These are phyloP conservation scores for Clepsis dumicolana DNA, from an alignment of 2,888 invertebrate species.

Conservation along the genomic window DNA sequence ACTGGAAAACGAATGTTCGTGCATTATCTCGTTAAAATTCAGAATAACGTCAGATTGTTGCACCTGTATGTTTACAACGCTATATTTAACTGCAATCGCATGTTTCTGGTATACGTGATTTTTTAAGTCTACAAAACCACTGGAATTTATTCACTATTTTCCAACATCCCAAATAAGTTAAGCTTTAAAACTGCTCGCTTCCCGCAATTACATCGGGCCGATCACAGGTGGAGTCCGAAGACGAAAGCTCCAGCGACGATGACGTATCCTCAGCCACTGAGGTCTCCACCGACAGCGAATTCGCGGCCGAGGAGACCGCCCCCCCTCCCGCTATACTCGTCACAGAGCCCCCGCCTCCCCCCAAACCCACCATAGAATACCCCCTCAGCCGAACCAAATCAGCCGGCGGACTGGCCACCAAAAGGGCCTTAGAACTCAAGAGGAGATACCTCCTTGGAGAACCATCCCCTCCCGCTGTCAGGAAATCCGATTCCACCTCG, in stretches of 20 bases:
- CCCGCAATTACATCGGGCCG: constrained; percentile 46
- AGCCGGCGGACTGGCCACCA: constrained; percentile 95
- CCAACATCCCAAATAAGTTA: neutral
- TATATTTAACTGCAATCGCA: too few relatives aligned
- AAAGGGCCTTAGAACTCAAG: constrained; percentile 94
- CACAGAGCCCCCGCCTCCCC: constrained; percentile 88
- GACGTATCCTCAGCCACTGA: constrained; percentile 95
- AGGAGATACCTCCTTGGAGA: constrained; percentile 93
- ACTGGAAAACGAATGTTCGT: too few relatives aligned
- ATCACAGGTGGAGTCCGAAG: constrained; percentile 79
- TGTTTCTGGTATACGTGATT: too few relatives aligned
- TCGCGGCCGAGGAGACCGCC: constrained; percentile 92
- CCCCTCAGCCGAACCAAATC: constrained; percentile 93
- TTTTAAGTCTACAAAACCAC: too few relatives aligned
- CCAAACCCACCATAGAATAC: constrained; percentile 88
- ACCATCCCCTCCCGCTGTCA: constrained; percentile 89
- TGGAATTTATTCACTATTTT: neutral
- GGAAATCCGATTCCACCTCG: constrained; percentile 94
- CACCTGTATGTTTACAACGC: too few relatives aligned
- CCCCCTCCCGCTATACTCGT: constrained; percentile 92
- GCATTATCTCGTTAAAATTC: too few relatives aligned
- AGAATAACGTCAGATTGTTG: too few relatives aligned
- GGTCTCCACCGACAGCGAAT: constrained; percentile 97
- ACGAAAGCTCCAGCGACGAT: constrained; percentile 88
- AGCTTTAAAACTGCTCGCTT: neutral